Evolutionary conservation across 2,797 vertebrate genomes (phyloP).

Genomic region (Parotocinclus haroldoi): DNA sequence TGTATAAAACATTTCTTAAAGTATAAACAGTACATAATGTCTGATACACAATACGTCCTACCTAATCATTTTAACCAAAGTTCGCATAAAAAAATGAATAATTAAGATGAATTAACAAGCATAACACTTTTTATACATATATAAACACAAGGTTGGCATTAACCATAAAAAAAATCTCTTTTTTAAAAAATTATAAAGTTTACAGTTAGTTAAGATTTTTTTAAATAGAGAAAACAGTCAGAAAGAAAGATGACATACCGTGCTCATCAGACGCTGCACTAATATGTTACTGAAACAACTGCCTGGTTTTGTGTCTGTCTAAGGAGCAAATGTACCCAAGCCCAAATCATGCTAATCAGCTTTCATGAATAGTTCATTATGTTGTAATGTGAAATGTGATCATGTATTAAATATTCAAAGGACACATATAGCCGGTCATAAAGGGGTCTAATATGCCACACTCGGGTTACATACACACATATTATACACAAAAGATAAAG

Average conservation of each 20-base stretch:
- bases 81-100: too few species aligned
- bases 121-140: too few species aligned
- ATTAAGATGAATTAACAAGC: too few species aligned
- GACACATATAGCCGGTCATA: conserved; percentile 72
- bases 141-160: too few species aligned
- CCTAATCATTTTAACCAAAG: too few species aligned
- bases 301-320: conserved; percentile 48
- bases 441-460: conserved; percentile 65
- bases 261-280: conserved; percentile 36
- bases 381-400: conserved; percentile 68
- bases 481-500: background rate
- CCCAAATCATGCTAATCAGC: conserved; percentile 66
- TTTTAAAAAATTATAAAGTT: background rate
- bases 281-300: conserved; percentile 45
- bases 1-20: too few species aligned
- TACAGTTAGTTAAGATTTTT: background rate
- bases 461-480: conserved; percentile 56
- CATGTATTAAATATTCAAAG: conserved; percentile 70
- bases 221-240: background rate
- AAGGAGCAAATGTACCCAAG: conserved; percentile 44
- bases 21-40: too few species aligned
- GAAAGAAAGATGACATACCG: conserved; percentile 48
- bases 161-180: too few species aligned
- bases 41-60: too few species aligned
- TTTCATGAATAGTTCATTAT: conserved; percentile 68